Evolutionary conservation across 2,888 invertebrate species (phyloP), one percentile per base, ranked within the genome.

Genomic region (Lithodes maja): DNA sequence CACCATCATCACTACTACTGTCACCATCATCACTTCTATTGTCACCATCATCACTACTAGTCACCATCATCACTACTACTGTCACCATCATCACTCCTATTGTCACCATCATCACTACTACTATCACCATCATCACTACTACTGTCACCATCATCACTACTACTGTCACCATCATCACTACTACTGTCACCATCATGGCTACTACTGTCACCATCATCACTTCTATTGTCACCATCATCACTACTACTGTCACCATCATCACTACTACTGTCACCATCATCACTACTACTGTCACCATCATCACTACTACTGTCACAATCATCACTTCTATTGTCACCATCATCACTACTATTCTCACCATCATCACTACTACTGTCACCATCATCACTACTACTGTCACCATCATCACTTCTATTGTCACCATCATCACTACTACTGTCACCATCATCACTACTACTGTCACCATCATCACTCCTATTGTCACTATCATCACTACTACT

Each of bases 131-230:
- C 55, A 55, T 55, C 55, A 55, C 9, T 9, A 55, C 55, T 9
- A 55, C 55, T 9, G 9, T 9, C 55, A 55, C 55, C 55, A 74
- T 74, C 75, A 74, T 74, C 75, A 74, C 15, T n/a, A 74, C 33
- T n/a, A 74, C 15, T n/a, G 15, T 74, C 75, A 33, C 15, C 75
- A 74, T 74, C 75, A 74, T 74, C 75, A 74, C 75, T n/a, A 74
- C 55, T 9, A 55, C 55, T 9, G 9, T 9, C 33, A 74, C 74
- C 33, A 74, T 3, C 33, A 74, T 1, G 5, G 2, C 79, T 50
- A n/a, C 12, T 50, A 53, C 54, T 50, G 15, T 17, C n/a, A 53
- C 54, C 2, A 79, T 17, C 49, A 54, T 3, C 49, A 79, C 49
- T 50, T 50, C 54, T 15, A 53, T n/a, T 50, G 15, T 17, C 49